Evolutionary conservation across 2,888 invertebrate genomes (phyloP).

Genomic region (Phaedon cochleariae): DNA sequence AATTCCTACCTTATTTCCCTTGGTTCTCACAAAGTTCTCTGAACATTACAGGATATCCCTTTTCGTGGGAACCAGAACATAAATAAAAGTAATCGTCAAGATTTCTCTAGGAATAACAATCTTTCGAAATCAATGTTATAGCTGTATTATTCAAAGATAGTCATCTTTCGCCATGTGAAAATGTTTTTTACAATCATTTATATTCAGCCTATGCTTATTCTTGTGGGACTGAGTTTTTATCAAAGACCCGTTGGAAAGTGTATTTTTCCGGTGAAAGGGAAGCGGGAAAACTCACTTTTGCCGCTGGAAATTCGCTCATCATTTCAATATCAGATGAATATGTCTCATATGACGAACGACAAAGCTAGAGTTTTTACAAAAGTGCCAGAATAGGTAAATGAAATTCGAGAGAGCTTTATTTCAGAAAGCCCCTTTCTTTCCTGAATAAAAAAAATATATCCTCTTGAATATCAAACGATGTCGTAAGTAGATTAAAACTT

Average conservation of each 20-base stretch:
- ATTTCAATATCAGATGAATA: constrained; percentile 12
- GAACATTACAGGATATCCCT: too few relatives aligned
- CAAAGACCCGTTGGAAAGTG: background rate
- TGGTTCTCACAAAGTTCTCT: too few relatives aligned
- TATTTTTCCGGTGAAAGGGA: background rate
- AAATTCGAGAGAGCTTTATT: constrained; percentile 15
- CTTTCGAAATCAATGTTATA: too few relatives aligned
- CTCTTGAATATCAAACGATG: constrained; percentile 52
- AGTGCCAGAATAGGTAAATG: constrained; percentile 16
- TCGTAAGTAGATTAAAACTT: constrained; percentile 50
- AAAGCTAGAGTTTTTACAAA: constrained; percentile 15
- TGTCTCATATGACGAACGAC: constrained; percentile 12
- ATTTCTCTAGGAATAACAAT: too few relatives aligned
- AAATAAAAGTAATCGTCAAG: too few relatives aligned
- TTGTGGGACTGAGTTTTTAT: background rate
- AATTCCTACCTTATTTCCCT: too few relatives aligned
- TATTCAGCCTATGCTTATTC: too few relatives aligned
- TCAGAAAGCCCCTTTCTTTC: background rate
- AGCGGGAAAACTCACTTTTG: background rate
- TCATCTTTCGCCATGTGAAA: too few relatives aligned
- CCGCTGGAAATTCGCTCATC: constrained; percentile 6
- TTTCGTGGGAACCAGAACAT: too few relatives aligned
- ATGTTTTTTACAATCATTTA: too few relatives aligned
- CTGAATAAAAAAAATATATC: constrained; percentile 43
- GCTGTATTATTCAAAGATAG: too few relatives aligned